Percentiles rank a stretch among this genome's conserved stretches.
phyloP scores from a whole-genome alignment of 2,797 vertebrate genomes.

The Pyrrhura leucotis region DNA sequence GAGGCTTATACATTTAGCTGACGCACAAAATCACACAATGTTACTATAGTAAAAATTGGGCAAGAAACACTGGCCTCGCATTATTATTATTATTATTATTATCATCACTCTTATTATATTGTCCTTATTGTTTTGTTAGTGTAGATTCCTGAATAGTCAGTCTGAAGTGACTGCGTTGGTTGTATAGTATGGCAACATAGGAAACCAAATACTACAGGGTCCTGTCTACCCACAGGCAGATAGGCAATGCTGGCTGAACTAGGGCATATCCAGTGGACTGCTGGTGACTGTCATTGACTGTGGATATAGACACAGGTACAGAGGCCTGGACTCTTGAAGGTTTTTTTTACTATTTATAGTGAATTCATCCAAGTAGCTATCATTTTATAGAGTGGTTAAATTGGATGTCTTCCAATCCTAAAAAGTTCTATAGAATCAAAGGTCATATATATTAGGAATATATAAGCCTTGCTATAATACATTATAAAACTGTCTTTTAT shows the following conservation, averaged over 20 bases:
- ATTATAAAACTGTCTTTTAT: neutral
- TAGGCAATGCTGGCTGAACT: neutral
- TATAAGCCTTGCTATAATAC: rapidly evolving
- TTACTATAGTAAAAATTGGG: too few relatives aligned
- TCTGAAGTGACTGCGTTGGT: neutral
- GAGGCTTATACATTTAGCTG: too few relatives aligned
- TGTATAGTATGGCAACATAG: neutral
- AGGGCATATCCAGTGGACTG: neutral
- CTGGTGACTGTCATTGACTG: neutral
- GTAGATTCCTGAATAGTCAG: neutral
- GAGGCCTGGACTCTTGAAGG: neutral
- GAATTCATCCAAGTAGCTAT: neutral
- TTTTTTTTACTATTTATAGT: neutral
- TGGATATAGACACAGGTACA: neutral
- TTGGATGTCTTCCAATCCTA: neutral
- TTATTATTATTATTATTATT: too few relatives aligned
- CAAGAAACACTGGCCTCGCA: too few relatives aligned
- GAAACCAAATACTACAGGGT: rapidly evolving
- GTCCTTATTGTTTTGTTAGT: neutral
- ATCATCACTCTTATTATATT: too few relatives aligned
- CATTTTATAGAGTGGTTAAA: neutral
- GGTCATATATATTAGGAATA: neutral
- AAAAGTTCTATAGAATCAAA: neutral
- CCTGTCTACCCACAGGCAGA: rapidly evolving
- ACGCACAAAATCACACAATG: too few relatives aligned